Base-by-base conservation (phyloP, 1,140 invertebrate genomes). In the Scaptomyza hsui region DNA sequence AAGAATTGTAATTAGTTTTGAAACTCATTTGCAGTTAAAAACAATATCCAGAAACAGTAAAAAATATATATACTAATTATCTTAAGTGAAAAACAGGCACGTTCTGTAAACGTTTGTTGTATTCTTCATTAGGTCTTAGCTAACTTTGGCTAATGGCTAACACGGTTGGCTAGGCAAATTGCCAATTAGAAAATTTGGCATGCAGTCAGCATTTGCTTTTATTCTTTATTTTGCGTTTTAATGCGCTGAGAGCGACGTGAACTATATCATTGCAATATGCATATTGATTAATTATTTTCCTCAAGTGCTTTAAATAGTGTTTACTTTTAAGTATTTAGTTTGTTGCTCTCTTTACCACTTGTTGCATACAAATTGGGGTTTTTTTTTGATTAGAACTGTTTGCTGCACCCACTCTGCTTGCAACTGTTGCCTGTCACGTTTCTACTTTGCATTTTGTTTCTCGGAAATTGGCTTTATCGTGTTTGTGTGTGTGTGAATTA, bases 121-220 rank as follows among this genome's bases (percentile, higher is more conserved):
- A 4, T 37, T 37, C 32, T 37, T 37, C 32, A 37, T 37, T n/a
- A 37, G 2, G 32, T n/a, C 32, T 37, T 37, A 4, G 32, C 32
- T 37, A 37, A 37, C 32, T 37, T 29, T 37, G 12, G 32, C 32
- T 37, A 37, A 37, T 37, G 32, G 32, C 3, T 37, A 13, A 37
- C 7, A 37, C 4, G 32, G 12, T n/a, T 37, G 32, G 32, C 32
- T n/a, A n/a, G 52, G 44, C 52, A 56, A 41, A 15, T 39, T 41
- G 13, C 32, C 47, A n/a, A 55, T 45, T 19, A 32, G 10, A 48
- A 13, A 48, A 74, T 77, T 82, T 67, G 47, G 71, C 35, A 82
- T 82, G 74, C 78, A 75, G 65, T 67, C 65, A 61, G 78, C 74
- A 82, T 78, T 82, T 71, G 78, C 65, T 82, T 82, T 82, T 82